phyloP scores from a whole-genome alignment of 2,113 vertebrate genomes.

The Emydocephalus ijimae region DNA sequence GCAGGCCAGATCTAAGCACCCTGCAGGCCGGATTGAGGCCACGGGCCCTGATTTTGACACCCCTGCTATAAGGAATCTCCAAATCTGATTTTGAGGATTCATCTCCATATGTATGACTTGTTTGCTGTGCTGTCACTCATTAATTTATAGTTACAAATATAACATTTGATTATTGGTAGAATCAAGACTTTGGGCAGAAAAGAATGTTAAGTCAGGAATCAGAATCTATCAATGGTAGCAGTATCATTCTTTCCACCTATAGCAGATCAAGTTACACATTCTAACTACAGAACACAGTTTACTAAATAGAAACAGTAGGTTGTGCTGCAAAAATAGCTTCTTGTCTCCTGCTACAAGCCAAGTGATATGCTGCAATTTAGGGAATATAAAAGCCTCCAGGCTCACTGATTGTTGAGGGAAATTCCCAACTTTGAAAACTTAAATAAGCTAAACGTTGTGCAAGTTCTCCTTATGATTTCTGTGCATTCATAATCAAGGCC shows the following conservation, averaged over 20 bases:
- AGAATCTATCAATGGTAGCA: neutral
- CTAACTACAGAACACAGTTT: neutral
- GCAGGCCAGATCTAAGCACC: no score
- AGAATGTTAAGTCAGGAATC: neutral
- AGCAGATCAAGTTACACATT: neutral
- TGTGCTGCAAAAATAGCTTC: conserved; percentile 6
- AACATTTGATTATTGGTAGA: neutral
- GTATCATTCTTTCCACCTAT: neutral
- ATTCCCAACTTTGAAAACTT: neutral
- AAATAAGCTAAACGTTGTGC: neutral
- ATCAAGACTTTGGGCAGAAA: neutral
- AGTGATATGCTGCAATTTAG: neutral
- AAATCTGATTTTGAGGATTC: neutral
- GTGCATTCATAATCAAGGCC: neutral
- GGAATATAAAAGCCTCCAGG: conserved; percentile 11
- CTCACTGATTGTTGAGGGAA: neutral
- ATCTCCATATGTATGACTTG: neutral
- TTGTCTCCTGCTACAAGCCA: conserved; percentile 1
- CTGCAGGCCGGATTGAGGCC: no score
- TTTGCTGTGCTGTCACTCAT: neutral
- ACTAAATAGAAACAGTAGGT: conserved; percentile 3
- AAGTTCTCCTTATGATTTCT: neutral
- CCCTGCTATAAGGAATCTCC: neutral
- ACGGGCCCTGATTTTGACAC: no score
- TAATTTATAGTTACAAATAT: neutral